phyloP scores from a whole-genome alignment of 64 coral and sea anemone genomes.

The Montipora cactus region DNA sequence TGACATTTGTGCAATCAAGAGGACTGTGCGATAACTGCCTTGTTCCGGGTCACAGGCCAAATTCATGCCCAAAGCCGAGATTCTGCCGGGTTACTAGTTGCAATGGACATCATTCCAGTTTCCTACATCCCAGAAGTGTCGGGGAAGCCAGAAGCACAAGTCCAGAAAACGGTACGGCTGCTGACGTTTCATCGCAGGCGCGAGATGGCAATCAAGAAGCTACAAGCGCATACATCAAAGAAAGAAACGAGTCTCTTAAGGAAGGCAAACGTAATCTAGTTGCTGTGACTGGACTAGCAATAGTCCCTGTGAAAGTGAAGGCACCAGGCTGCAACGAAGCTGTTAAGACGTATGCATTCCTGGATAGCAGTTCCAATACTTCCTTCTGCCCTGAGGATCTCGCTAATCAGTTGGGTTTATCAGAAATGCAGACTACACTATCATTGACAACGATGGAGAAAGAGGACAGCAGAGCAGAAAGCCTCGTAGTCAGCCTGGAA shows the following conservation, averaged over 20 bases:
- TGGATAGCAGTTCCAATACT: slow-evolving; percentile 45
- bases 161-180: too few relatives aligned
- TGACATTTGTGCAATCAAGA: slow-evolving; percentile 22
- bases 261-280: too few relatives aligned
- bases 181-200: too few relatives aligned
- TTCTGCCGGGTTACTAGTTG: slow-evolving; percentile 68
- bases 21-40: slow-evolving; percentile 63
- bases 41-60: slow-evolving; percentile 15
- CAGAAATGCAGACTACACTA: too few relatives aligned
- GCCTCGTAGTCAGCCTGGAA: too few relatives aligned
- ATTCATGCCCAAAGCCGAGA: slow-evolving; percentile 13
- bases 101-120: slow-evolving; percentile 51
- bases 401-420: background rate
- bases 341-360: slow-evolving; percentile 48
- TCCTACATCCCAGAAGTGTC: slow-evolving; percentile 39
- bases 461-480: too few relatives aligned
- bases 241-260: too few relatives aligned
- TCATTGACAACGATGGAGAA: too few relatives aligned
- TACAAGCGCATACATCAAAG: too few relatives aligned
- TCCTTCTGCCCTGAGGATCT: slow-evolving; percentile 33
- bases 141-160: too few relatives aligned
- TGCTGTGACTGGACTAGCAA: background rate
- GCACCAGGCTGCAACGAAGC: background rate
- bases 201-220: too few relatives aligned
- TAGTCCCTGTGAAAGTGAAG: slow-evolving; percentile 54